These are phyloP conservation scores for Julus scandinavius DNA, from an alignment of 2,888 invertebrate genomes.

Conservation along the genomic window DNA sequence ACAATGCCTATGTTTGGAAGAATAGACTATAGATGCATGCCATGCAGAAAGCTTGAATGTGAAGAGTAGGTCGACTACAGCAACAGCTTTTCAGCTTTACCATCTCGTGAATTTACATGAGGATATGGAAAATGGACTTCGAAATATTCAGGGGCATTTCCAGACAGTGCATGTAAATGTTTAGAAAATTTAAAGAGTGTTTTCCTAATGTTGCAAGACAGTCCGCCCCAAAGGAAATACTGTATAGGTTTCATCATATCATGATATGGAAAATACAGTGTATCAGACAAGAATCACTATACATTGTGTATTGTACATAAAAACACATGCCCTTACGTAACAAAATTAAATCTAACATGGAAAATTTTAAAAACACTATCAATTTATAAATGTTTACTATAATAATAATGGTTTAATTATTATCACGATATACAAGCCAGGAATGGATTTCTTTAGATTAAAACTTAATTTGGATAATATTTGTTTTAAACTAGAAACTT, in stretches of 20 bases:
- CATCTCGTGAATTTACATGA: neutral
- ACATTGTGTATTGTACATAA: too few relatives aligned
- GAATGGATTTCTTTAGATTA: too few relatives aligned
- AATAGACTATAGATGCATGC: neutral
- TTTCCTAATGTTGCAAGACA: neutral
- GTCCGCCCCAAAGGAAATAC: neutral
- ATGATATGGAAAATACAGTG: neutral
- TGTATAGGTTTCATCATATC: neutral
- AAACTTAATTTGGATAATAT: too few relatives aligned
- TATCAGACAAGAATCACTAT: too few relatives aligned
- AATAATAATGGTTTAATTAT: too few relatives aligned
- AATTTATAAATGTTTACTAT: too few relatives aligned
- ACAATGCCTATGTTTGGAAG: neutral
- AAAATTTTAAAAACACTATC: too few relatives aligned
- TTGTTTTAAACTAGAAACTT: too few relatives aligned
- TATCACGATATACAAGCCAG: too few relatives aligned
- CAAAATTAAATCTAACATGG: too few relatives aligned
- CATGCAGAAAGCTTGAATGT: neutral
- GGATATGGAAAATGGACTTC: neutral
- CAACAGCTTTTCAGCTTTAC: neutral
- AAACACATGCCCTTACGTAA: too few relatives aligned
- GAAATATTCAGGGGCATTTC: neutral
- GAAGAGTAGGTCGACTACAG: neutral
- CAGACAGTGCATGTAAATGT: neutral
- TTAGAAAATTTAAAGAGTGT: neutral